phyloP scores from a whole-genome alignment of 2,888 invertebrate genomes.

The Steinernema hermaphroditum region DNA sequence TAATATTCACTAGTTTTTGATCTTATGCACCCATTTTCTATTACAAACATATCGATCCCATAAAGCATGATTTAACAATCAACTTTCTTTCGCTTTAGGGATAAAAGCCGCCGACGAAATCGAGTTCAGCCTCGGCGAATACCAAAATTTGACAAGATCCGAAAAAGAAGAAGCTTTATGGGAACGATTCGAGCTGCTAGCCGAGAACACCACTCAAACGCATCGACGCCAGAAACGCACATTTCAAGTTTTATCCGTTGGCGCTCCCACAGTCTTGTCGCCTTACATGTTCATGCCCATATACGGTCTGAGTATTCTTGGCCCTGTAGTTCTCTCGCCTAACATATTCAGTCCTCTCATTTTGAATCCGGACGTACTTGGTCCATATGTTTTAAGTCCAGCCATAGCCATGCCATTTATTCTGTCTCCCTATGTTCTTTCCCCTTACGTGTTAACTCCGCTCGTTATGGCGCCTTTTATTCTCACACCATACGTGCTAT shows the following conservation, averaged over 20 bases:
- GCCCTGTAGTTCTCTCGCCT: conserved; percentile 57
- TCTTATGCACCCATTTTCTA: too few species aligned
- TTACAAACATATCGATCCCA: too few species aligned
- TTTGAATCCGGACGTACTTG: conserved; percentile 52
- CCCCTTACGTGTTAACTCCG: conserved; percentile 49
- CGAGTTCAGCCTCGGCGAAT: conserved; percentile 32
- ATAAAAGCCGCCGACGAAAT: too few species aligned
- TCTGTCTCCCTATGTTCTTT: conserved; percentile 44
- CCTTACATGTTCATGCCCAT: conserved; percentile 59
- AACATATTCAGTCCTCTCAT: conserved; percentile 61
- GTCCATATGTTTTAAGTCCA: conserved; percentile 47
- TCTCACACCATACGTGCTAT: conserved; percentile 43
- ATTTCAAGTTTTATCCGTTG: conserved; percentile 33
- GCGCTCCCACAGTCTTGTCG: conserved; percentile 50
- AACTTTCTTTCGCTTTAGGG: too few species aligned
- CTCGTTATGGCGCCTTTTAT: conserved; percentile 55
- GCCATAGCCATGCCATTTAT: conserved; percentile 56
- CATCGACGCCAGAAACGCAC: not conserved
- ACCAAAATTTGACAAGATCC: conserved; percentile 32
- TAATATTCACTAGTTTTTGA: too few species aligned
- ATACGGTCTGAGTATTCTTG: conserved; percentile 50
- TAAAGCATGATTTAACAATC: too few species aligned
- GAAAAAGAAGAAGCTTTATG: conserved; percentile 36
- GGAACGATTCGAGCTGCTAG: conserved; percentile 33
- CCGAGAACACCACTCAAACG: conserved; percentile 28